A percentile compares a stretch with the other conserved stretches of the same genome.
Conservation (phyloP, 1,140 invertebrate genomes). For the Neodiprion lecontei region DNA sequence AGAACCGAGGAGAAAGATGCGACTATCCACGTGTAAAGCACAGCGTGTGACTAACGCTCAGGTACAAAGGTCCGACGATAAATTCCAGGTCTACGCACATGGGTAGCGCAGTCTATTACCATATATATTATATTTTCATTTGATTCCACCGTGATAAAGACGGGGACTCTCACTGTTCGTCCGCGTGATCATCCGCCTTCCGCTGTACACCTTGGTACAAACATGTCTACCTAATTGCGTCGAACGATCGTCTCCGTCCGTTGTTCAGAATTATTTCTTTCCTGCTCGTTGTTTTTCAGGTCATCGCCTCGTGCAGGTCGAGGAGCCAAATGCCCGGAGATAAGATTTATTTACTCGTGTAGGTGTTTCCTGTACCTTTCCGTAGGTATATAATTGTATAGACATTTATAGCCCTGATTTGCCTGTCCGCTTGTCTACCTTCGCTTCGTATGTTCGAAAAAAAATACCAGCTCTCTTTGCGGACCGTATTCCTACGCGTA, state of each 20-base stretch:
- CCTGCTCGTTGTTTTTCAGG: background rate
- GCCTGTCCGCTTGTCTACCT: background rate
- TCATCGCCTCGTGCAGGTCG: too few relatives aligned
- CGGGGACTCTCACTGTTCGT: background rate
- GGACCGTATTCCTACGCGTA: background rate
- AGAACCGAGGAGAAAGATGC: background rate
- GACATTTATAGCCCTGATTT: background rate
- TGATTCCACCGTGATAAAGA: background rate
- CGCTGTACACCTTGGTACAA: too few relatives aligned
- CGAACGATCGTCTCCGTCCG: background rate
- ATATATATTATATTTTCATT: slow-evolving; percentile 6
- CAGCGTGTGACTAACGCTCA: background rate
- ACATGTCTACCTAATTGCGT: background rate
- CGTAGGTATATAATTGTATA: too few relatives aligned
- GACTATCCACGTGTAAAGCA: background rate
- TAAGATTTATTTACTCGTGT: too few relatives aligned
- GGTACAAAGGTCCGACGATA: slow-evolving; percentile 7
- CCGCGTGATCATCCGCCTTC: too few relatives aligned
- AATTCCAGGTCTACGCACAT: background rate
- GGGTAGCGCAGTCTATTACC: background rate
- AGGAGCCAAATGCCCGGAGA: too few relatives aligned
- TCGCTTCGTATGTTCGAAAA: too few relatives aligned
- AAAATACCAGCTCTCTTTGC: too few relatives aligned
- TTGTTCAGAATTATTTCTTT: background rate
- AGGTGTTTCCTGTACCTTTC: too few relatives aligned